Evolutionary conservation across 2,113 vertebrate genomes (phyloP).

Genomic region (Dinomys branickii): DNA sequence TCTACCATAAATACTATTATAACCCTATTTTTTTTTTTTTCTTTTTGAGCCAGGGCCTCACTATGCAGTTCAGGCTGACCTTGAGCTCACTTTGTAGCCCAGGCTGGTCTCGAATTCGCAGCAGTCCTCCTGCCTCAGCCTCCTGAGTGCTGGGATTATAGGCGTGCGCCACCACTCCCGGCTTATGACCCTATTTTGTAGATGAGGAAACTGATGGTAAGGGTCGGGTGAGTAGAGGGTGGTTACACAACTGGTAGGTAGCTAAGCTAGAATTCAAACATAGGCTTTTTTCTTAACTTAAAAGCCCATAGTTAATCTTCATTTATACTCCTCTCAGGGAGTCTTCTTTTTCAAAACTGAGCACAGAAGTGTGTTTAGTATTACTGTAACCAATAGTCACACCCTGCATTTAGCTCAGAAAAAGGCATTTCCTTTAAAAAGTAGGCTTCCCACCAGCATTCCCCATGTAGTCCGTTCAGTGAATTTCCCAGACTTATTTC

Average conservation of each 20-base stretch:
- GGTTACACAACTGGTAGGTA: neutral
- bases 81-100: too few species aligned
- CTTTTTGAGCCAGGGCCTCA: too few species aligned
- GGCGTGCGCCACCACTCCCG: too few species aligned
- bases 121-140: too few species aligned
- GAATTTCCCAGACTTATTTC: constrained; percentile 16
- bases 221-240: neutral
- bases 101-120: too few species aligned
- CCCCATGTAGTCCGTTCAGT: constrained; percentile 2
- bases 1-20: neutral
- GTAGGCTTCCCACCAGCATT: neutral
- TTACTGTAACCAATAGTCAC: neutral
- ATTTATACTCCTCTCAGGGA: neutral
- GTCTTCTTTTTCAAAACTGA: constrained; percentile 17
- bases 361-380: neutral
- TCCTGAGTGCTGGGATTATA: too few species aligned
- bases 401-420: neutral
- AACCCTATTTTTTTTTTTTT: too few species aligned
- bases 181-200: too few species aligned
- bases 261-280: neutral
- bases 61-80: too few species aligned
- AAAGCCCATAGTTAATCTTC: constrained; percentile 13
- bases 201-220: constrained; percentile 21
- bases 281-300: neutral
- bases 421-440: neutral